These are phyloP conservation scores for Aphelenchoides fujianensis DNA, from an alignment of 1,140 invertebrate genomes.

Conservation along the genomic window DNA sequence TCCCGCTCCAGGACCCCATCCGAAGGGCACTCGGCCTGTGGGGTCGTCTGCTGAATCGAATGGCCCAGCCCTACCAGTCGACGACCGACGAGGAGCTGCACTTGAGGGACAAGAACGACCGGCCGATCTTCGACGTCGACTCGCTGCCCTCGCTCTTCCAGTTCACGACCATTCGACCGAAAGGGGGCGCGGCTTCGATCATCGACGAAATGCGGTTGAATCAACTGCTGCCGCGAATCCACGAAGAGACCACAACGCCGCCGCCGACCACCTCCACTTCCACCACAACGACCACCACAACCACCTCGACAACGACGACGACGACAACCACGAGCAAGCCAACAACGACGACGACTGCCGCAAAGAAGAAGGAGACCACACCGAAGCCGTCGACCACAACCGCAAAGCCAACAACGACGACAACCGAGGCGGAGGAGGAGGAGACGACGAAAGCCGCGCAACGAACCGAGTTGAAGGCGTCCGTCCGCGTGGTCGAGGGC, in stretches of 20 bases:
- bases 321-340: neutral
- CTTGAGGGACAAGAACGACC: neutral
- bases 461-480: neutral
- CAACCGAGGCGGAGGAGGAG: neutral
- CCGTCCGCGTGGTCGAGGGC: neutral
- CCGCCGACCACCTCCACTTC: neutral
- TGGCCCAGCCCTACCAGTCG: neutral
- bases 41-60: conserved; percentile 7
- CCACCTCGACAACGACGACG: neutral
- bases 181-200: neutral
- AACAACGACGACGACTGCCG: neutral
- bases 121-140: neutral
- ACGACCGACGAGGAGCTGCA: conserved; percentile 7
- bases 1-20: neutral
- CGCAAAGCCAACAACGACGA: neutral
- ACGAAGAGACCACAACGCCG: neutral
- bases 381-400: too few species aligned
- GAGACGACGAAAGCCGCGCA: neutral
- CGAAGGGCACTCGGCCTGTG: neutral
- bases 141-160: neutral
- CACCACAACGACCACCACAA: neutral
- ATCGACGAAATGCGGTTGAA: conserved; percentile 1
- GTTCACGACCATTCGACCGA: neutral
- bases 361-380: too few species aligned
- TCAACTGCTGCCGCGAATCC: neutral